Evolutionary conservation across 2,113 vertebrate species (phyloP).

Genomic region (Lampris incognitus): DNA sequence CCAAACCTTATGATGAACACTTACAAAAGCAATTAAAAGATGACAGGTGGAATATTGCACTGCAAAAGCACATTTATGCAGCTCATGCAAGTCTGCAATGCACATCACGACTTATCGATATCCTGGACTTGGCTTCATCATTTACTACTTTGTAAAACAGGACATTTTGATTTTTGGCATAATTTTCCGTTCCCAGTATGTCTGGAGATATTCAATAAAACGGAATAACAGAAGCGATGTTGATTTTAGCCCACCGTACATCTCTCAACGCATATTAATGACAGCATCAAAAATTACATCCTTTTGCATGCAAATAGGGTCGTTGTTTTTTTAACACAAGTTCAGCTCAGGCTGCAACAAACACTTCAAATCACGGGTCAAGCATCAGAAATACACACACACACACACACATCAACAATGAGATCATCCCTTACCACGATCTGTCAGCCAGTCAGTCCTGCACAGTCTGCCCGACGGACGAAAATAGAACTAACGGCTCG

Average conservation of each 20-base stretch:
- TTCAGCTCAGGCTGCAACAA: background rate
- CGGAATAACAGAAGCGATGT: too few relatives aligned
- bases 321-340: background rate
- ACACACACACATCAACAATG: background rate
- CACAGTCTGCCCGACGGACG: slow-evolving; percentile 61
- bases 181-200: background rate
- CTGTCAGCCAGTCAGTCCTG: slow-evolving; percentile 49
- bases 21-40: background rate
- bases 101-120: too few relatives aligned
- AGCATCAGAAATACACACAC: too few relatives aligned
- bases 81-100: background rate
- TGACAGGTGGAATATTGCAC: background rate
- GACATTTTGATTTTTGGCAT: background rate
- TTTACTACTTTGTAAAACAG: slow-evolving; percentile 10
- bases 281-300: background rate
- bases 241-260: too few relatives aligned
- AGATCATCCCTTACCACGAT: slow-evolving; percentile 66
- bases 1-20: background rate
- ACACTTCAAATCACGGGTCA: slow-evolving; percentile 20
- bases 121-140: background rate
- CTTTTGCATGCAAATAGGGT: background rate
- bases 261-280: background rate
- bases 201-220: background rate
- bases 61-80: background rate
- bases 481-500: slow-evolving; percentile 53